phyloP scores from a whole-genome alignment of 1,140 invertebrate species.

The Centruroides vittatus region DNA sequence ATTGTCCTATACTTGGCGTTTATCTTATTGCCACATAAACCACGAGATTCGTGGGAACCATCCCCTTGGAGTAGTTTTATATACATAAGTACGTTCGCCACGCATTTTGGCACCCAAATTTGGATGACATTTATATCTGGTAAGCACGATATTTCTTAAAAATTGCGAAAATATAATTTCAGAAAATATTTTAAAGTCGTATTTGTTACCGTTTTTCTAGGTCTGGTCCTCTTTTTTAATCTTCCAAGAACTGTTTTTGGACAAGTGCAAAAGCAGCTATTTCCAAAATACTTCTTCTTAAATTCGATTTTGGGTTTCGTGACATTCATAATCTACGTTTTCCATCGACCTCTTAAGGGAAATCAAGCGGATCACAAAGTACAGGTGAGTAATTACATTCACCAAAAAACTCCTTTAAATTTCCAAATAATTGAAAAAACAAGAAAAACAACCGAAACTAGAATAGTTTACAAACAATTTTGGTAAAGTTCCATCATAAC shows the following conservation, averaged over 20 bases:
- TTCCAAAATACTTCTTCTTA: slow-evolving; percentile 65
- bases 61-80: slow-evolving; percentile 33
- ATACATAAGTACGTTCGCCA: slow-evolving; percentile 54
- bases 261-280: slow-evolving; percentile 64
- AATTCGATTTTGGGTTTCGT: slow-evolving; percentile 55
- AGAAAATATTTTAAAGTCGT: too few species aligned
- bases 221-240: slow-evolving; percentile 63
- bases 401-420: too few species aligned
- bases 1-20: slow-evolving; percentile 46
- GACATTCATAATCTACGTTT: slow-evolving; percentile 50
- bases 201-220: slow-evolving; percentile 31
- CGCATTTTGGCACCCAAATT: slow-evolving; percentile 63
- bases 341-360: slow-evolving; percentile 32
- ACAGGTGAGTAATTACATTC: slow-evolving; percentile 13
- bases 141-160: slow-evolving; percentile 24
- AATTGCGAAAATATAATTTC: too few species aligned
- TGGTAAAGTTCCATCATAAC: too few species aligned
- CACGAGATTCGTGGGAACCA: slow-evolving; percentile 28
- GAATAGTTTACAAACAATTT: too few species aligned
- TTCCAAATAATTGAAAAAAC: too few species aligned
- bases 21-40: slow-evolving; percentile 35
- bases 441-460: too few species aligned
- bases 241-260: slow-evolving; percentile 66
- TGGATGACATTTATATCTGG: slow-evolving; percentile 82
- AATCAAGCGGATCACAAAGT: slow-evolving; percentile 24